Base-by-base conservation (phyloP, 2,888 invertebrate genomes). In the Hoplodrina blanda region DNA sequence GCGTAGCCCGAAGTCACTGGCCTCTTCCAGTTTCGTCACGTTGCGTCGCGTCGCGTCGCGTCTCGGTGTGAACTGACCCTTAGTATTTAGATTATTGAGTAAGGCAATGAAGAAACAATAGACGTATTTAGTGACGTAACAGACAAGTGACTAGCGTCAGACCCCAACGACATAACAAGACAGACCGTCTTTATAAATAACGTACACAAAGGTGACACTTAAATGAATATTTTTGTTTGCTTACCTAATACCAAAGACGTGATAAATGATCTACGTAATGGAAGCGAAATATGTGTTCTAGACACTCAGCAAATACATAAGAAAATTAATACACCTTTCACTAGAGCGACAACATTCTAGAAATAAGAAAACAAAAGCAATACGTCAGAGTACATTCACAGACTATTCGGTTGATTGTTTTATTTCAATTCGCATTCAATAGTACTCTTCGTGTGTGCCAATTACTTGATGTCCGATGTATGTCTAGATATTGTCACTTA, bases 391-490 rank as follows among this genome's bases (percentile, higher is more conserved):
- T 60, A 70, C 69, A 62, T 76, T 73, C 71, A 62, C 46, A 55
- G 25, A 73, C 80, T 62, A 84, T 82, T 84, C 70, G 62, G 66
- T 84, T 82, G 73, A 80, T 84, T 78, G 78, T 82, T 82, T 73
- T 73, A 69, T 76, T 73, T 84, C 82, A 78, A 82, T 83, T 82
- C 66, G 52, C 78, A 71, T 78, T 70, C 78, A 76, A 82, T 82
- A 73, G 61, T 72, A 49, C 59, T 61, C 49, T 66, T 74, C 50
- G 54, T 60, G 63, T 68, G 55, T 50, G 62, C 46, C 84, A 83
- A 83, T 83, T 83, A 84, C 60, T 63, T 66, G 71, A 80, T 80
- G 69, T 44, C 65, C 41, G 82, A 84, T 80, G 62, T 69, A 49
- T 81, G 68, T 76, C 77, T 81, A 75, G 84, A 81, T 84, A 73